A percentile compares a stretch with the other conserved stretches of the same genome.
These are phyloP conservation scores for Mus pahari DNA, from an alignment of 2,113 vertebrate genomes.

Conservation along the genomic window DNA sequence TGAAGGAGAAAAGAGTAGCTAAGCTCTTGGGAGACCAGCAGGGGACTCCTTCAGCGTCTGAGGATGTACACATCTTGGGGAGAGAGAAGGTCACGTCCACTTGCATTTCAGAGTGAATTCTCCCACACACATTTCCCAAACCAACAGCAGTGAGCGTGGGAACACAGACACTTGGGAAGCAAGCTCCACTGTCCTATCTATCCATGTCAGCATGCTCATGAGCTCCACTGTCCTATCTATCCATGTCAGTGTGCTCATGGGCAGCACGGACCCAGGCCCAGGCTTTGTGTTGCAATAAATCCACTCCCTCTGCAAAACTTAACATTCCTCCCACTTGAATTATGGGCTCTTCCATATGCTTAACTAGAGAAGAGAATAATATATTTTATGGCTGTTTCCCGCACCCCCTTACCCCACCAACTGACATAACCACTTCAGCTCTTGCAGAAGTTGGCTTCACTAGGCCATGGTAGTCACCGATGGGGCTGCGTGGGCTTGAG, in stretches of 20 bases:
- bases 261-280: not conserved
- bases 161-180: not conserved
- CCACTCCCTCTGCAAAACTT: not conserved
- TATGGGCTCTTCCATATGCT: not conserved
- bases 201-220: not conserved
- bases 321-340: not conserved
- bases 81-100: not conserved
- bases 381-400: not conserved
- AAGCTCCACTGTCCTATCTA: not conserved
- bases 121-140: not conserved
- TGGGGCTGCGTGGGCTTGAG: not conserved
- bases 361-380: slow-evolving; percentile 10
- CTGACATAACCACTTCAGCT: not conserved
- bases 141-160: not conserved
- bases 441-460: not conserved
- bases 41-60: not conserved
- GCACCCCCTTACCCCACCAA: not conserved
- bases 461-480: not conserved
- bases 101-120: not conserved
- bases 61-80: not conserved
- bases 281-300: not conserved
- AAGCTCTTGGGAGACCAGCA: not conserved
- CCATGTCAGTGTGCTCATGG: not conserved
- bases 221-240: not conserved
- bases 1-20: slow-evolving; percentile 26